These are phyloP conservation scores for Thryonomys swinderianus DNA, from an alignment of 2,113 vertebrate genomes.

Conservation along the genomic window DNA sequence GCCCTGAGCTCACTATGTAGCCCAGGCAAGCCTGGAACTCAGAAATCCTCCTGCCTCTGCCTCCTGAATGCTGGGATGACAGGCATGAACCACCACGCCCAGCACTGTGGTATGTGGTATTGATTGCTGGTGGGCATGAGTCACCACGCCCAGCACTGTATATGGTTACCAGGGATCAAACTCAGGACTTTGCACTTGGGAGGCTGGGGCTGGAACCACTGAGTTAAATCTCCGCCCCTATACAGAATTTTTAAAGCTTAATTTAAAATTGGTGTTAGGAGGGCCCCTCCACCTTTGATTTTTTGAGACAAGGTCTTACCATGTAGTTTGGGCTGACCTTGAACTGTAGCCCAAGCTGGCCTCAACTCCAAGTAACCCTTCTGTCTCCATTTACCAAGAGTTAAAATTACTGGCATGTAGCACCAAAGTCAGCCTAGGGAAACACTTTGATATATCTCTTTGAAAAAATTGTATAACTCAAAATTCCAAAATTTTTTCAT, in stretches of 20 bases:
- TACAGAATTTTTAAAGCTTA: constrained; percentile 44
- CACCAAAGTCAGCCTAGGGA: background rate
- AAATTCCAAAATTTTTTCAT: background rate
- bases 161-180: too few species aligned
- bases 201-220: too few species aligned
- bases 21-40: too few species aligned
- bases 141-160: too few species aligned
- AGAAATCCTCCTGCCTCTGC: too few species aligned
- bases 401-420: background rate
- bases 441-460: background rate
- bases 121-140: too few species aligned
- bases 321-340: background rate
- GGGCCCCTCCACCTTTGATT: background rate
- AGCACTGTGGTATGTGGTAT: too few species aligned
- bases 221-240: too few species aligned
- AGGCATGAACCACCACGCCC: too few species aligned
- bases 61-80: too few species aligned
- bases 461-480: constrained; percentile 23
- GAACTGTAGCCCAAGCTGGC: background rate
- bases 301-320: background rate
- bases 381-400: background rate
- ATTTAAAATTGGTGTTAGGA: constrained; percentile 38
- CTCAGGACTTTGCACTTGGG: too few species aligned
- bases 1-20: too few species aligned
- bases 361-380: background rate